Base-by-base conservation (phyloP, 2,797 vertebrate species). In the Schizopygopsis pylzovi region DNA sequence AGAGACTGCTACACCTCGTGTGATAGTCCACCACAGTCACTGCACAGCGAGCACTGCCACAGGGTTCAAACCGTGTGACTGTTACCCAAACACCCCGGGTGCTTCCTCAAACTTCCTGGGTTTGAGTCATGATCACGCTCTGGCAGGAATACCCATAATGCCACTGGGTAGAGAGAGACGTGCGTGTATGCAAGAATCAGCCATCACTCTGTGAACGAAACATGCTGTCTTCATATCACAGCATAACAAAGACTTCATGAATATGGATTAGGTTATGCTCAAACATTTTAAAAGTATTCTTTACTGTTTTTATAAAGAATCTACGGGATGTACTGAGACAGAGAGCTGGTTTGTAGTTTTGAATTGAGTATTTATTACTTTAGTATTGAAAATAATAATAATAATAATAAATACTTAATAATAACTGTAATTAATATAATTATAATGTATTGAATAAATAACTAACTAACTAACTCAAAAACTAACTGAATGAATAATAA, bases 1-100 rank as follows among this genome's bases (percentile, higher is more conserved):
- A 89, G 86, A 90, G 89, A 90, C 88, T 90, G 86, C 90, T 90
- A 89, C 90, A 93, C 92, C 91, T 92, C 88, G 89, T 91, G 87
- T 87, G 87, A 79, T 56, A 67, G 73, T 76, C 79, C 86, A 90
- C 86, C 89, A 90, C 90, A 88, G 90, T 89, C 90, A 87, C 87
- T 79, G 88, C 90, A 90, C 86, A 79, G 87, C 86, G 83, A 79
- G 71, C 86, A 91, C 89, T 93, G 92, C 92, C 91, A 90, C 28
- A 7, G 76, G 77, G 72, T 49, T 75, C 85, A 83, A 79, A 68
- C 37, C 41, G 33, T 3, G 25, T 49, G 54, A 63, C 37, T 82
- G 81, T 43, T 20, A 73, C 81, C 37, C 25, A 77, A 77, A 77
- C 54, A 83, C 59, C 72, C 59, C 28, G 22, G 43, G 43, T 45